Evolutionary conservation across 2,113 vertebrate genomes (phyloP), one percentile per base, ranked within the genome.

Genomic region (Accipiter virgatus): DNA sequence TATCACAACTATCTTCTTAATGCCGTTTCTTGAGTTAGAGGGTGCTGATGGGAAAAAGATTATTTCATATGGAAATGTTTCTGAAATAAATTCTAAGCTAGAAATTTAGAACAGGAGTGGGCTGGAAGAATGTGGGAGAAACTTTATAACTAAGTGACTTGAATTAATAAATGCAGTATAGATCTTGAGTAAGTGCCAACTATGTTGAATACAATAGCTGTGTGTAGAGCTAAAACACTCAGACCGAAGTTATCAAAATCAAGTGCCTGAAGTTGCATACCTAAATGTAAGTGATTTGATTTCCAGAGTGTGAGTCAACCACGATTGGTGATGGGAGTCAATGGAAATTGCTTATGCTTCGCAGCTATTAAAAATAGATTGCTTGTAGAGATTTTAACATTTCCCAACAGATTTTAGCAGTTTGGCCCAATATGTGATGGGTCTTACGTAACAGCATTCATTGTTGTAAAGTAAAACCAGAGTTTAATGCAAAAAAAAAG

Each of bases 41-140:
- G 36, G 25, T 85, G 53, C 48, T 88, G 66, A 61, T 89, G 31
- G 75, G 36, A 21, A 48, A 62, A 55, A 73, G 78, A 40, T 3
- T 74, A 55, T 81, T 95, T 87, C 72, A 26, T 68, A 61, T 87
- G 53, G 47, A 81, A 81, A 79, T 71, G 34, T 56, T 42, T 84
- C 68, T 90, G 73, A 90, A 85, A 95, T 91, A 74, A 90, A 91
- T 89, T 95, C 70, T 62, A 85, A 11, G n/a, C 23, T 77, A 61
- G 75, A 94, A 91, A 58, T 77, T 81, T 81, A 79, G 77, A 74
- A 32, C 21, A 89, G 18, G 62, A 85, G 95, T 86, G 74, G 89
- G 94, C 67, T 92, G 86, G 36, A 77, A 90, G 45, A 87, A 82
- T 26, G 89, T 87, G 66, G 86, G 81, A 96, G 87, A 79, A 92